phyloP scores from a whole-genome alignment of 37 sponge, comb jelly and placozoan genomes.

The Axinella damicornis region DNA sequence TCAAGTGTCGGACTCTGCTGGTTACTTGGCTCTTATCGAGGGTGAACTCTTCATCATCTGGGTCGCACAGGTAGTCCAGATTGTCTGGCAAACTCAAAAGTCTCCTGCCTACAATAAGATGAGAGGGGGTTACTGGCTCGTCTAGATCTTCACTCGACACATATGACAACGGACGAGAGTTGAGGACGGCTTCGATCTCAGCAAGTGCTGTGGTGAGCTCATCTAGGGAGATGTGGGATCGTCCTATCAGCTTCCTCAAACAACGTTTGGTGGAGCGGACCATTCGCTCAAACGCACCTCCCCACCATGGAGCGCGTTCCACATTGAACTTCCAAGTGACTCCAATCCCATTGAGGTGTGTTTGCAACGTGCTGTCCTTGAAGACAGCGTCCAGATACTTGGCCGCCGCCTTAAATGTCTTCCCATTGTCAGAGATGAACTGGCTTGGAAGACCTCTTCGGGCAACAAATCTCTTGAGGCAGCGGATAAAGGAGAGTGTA shows the following conservation, averaged over 20 bases:
- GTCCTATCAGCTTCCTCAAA: constrained; percentile 15
- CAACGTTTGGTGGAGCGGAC: constrained; percentile 10
- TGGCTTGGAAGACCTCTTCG: constrained; percentile 26
- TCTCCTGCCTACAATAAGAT: constrained; percentile 13
- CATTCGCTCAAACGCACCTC: constrained; percentile 20
- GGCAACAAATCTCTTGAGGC: constrained; percentile 45
- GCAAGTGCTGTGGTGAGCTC: constrained; percentile 20
- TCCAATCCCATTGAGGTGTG: constrained; percentile 10
- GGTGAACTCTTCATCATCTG: constrained; percentile 28
- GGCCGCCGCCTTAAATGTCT: too few species aligned
- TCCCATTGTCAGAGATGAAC: constrained; percentile 38
- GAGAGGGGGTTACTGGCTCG: constrained; percentile 27
- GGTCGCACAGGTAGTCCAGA: constrained; percentile 1
- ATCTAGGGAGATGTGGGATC: constrained; percentile 12
- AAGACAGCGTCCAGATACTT: constrained; percentile 19
- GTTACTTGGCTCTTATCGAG: neutral
- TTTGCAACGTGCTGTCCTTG: too few species aligned
- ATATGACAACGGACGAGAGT: constrained; percentile 31
- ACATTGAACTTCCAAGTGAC: constrained; percentile 8
- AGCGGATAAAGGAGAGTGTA: constrained; percentile 18
- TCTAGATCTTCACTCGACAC: constrained; percentile 19
- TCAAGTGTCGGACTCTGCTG: constrained; percentile 4
- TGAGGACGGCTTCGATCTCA: constrained; percentile 18
- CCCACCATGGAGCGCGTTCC: constrained; percentile 35
- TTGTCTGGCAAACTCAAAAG: constrained; percentile 15